A percentile compares a stretch with the other conserved stretches of the same genome.
Evolutionary conservation across 2,888 invertebrate genomes (phyloP).

Genomic region (Baronia brevicornis): DNA sequence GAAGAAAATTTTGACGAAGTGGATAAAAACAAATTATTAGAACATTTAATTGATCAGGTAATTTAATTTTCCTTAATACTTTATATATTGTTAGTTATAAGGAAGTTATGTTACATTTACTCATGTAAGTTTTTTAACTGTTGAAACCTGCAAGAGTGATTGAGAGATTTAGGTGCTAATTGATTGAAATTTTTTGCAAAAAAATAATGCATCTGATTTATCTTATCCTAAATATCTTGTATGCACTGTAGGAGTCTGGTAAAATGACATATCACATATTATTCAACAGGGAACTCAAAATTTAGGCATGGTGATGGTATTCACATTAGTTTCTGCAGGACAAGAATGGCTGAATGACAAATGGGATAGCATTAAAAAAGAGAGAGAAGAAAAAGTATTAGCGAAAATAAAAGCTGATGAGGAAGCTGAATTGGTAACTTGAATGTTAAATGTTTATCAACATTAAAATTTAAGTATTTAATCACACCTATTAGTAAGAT

Average conservation of each 20-base stretch:
- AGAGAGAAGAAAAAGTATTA: conserved; percentile 81
- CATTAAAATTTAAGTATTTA: no score
- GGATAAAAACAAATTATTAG: conserved; percentile 78
- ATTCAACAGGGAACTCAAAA: conserved; percentile 85
- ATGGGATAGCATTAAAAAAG: conserved; percentile 85
- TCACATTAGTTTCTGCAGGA: conserved; percentile 93
- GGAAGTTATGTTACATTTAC: not conserved
- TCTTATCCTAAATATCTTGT: no score
- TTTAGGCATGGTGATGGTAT: conserved; percentile 98
- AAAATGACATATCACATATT: conserved; percentile 10
- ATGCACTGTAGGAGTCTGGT: no score
- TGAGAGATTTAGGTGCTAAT: no score
- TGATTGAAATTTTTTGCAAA: no score
- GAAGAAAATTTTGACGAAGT: conserved; percentile 85
- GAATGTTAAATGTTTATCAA: no score
- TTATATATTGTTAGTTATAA: not conserved
- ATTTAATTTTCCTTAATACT: conserved; percentile 8
- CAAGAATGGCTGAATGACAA: conserved; percentile 94
- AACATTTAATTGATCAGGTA: conserved; percentile 82
- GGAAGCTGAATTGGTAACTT: conserved; percentile 87
- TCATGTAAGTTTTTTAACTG: conserved; percentile 2
- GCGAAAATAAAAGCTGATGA: conserved; percentile 83
- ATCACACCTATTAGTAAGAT: no score
- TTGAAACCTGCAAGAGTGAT: no score
- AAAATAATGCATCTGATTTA: no score